These are phyloP conservation scores for Dreissena rostriformis DNA, from an alignment of 1,140 invertebrate genomes.

Conservation along the genomic window DNA sequence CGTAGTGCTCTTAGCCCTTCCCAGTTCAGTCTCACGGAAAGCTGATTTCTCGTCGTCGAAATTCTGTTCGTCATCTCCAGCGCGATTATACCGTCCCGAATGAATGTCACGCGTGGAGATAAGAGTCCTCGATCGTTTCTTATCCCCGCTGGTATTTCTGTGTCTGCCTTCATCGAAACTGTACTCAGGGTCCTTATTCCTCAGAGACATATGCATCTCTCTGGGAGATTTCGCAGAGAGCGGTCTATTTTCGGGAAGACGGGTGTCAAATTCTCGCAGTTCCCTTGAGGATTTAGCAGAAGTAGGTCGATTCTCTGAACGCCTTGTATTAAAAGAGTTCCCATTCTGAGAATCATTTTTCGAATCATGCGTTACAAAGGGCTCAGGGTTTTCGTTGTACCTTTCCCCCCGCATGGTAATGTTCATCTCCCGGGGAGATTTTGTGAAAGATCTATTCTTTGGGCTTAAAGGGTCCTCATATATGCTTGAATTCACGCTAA, in stretches of 20 bases:
- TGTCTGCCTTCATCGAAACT: background rate
- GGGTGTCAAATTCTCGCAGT: slow-evolving; percentile 24
- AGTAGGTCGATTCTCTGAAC: slow-evolving; percentile 37
- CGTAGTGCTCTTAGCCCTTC: slow-evolving; percentile 19
- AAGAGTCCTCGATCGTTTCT: slow-evolving; percentile 22
- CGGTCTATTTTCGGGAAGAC: slow-evolving; percentile 28
- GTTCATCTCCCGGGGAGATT: slow-evolving; percentile 22
- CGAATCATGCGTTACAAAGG: slow-evolving; percentile 5
- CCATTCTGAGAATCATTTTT: slow-evolving; percentile 13
- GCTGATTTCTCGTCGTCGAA: background rate
- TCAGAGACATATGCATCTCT: slow-evolving; percentile 41
- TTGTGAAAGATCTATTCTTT: slow-evolving; percentile 26
- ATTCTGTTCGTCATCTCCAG: background rate
- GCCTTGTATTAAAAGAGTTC: slow-evolving; percentile 31
- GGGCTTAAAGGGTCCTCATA: slow-evolving; percentile 38
- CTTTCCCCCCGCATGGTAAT: slow-evolving; percentile 30
- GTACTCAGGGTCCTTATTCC: slow-evolving; percentile 1
- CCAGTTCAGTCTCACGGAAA: background rate
- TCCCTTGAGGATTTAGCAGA: slow-evolving; percentile 26
- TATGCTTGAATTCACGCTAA: slow-evolving; percentile 3
- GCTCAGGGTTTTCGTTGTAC: slow-evolving; percentile 8
- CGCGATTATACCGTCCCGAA: slow-evolving; percentile 21
- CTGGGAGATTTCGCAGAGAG: slow-evolving; percentile 28
- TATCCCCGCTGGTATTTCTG: slow-evolving; percentile 24
- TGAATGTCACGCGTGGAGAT: slow-evolving; percentile 54